Evolutionary conservation across 2,888 invertebrate species (phyloP).

Genomic region (Lamellibrachia satsuma): DNA sequence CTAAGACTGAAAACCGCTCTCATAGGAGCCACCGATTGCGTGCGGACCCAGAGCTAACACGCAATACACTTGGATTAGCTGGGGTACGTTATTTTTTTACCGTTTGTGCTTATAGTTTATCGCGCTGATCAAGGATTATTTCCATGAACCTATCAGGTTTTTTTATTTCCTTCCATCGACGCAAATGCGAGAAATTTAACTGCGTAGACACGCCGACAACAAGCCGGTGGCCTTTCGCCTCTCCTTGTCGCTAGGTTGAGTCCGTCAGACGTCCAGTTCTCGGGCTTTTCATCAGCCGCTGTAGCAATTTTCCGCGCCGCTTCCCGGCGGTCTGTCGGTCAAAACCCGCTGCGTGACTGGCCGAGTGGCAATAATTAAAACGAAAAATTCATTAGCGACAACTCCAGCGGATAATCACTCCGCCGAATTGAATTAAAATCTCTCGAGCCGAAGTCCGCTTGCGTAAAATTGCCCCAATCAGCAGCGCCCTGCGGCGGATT

Average conservation of each 20-base stretch:
- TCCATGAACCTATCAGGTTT: background rate
- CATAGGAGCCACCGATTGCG: no score
- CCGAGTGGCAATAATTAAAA: constrained; percentile 1
- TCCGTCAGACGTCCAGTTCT: background rate
- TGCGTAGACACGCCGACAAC: constrained; percentile 5
- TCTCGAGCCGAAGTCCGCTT: background rate
- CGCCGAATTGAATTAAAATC: constrained; percentile 3
- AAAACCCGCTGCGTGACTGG: constrained; percentile 10
- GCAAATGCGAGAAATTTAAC: background rate
- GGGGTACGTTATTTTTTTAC: background rate
- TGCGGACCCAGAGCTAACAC: no score
- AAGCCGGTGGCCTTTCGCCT: background rate
- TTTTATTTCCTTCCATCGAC: background rate
- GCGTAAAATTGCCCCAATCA: constrained; percentile 1
- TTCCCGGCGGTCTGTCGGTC: background rate
- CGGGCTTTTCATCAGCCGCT: background rate
- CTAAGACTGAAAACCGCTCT: no score
- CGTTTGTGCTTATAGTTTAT: background rate
- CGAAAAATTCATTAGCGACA: constrained; percentile 3
- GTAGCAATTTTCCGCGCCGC: background rate
- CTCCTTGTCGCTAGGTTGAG: background rate
- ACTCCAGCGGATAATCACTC: constrained; percentile 9
- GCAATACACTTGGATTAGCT: no score
- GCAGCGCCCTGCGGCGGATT: constrained; percentile 17
- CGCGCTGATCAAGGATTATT: background rate